These are phyloP conservation scores for Labroides dimidiatus DNA, from an alignment of 2,797 vertebrate species.

Conservation along the genomic window DNA sequence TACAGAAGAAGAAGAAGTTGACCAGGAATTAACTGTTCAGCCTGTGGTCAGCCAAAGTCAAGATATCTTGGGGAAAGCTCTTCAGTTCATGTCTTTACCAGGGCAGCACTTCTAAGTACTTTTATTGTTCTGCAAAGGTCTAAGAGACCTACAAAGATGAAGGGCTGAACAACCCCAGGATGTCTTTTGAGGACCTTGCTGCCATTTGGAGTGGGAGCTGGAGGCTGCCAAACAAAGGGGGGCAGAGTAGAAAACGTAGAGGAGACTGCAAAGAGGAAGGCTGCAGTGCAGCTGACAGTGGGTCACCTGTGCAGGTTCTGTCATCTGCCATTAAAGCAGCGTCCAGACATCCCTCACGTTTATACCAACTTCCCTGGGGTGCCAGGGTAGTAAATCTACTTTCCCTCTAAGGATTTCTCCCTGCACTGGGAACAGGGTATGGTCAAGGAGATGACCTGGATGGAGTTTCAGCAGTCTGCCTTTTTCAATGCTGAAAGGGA, in stretches of 20 bases:
- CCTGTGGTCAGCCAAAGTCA: slow-evolving; percentile 1
- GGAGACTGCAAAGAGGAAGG: neutral
- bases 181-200: neutral
- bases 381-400: neutral
- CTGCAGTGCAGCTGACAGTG: neutral
- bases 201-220: neutral
- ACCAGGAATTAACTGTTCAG: neutral
- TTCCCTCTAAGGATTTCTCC: neutral
- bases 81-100: neutral
- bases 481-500: neutral
- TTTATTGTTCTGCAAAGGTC: neutral
- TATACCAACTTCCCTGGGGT: neutral
- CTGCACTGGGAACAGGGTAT: neutral
- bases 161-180: neutral
- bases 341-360: neutral
- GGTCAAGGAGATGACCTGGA: neutral
- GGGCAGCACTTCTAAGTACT: accelerated
- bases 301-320: neutral
- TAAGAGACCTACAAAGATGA: neutral
- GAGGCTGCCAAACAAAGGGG: neutral
- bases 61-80: neutral
- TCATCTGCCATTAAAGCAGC: no score
- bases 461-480: neutral
- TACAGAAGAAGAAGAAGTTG: neutral
- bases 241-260: neutral